A percentile compares a stretch with the other conserved stretches of the same genome.
phyloP scores from a whole-genome alignment of 2,797 vertebrate genomes.

The Xyrichtys novacula region DNA sequence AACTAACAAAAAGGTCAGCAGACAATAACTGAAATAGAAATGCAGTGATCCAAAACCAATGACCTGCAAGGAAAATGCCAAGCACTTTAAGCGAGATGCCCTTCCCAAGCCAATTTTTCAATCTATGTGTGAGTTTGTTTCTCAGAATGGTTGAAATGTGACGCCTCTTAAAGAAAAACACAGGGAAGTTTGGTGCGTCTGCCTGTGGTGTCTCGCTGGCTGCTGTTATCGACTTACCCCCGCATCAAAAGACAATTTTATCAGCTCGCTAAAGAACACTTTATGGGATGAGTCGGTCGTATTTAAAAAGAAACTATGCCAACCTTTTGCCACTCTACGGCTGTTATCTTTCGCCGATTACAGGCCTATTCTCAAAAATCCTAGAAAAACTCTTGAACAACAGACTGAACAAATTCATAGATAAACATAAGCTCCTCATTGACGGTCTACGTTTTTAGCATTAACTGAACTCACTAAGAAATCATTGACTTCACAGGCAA shows the following conservation, averaged over 20 bases:
- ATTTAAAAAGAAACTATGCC: not conserved
- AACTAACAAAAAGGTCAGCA: conserved; percentile 72
- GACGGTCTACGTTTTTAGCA: too few species aligned
- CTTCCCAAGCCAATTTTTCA: conserved; percentile 31
- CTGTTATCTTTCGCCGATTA: not conserved
- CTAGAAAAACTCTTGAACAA: too few species aligned
- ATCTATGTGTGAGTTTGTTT: conserved; percentile 38
- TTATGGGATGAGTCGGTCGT: not conserved
- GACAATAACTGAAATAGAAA: conserved; percentile 73
- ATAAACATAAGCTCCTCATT: too few species aligned
- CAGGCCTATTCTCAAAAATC: too few species aligned
- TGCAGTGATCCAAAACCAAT: conserved; percentile 72
- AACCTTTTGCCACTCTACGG: not conserved
- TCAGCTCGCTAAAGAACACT: not conserved
- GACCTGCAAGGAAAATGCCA: conserved; percentile 75
- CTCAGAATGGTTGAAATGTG: conserved; percentile 20
- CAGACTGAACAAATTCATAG: too few species aligned
- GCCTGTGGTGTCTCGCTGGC: too few species aligned
- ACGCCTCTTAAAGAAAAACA: not conserved
- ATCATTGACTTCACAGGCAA: too few species aligned
- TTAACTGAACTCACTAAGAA: too few species aligned
- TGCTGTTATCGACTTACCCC: not conserved
- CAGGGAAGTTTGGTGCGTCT: not conserved
- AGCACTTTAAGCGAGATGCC: conserved; percentile 51
- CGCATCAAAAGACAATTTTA: conserved; percentile 5